Evolutionary conservation across 2,797 vertebrate species (phyloP), one percentile per base, ranked within the genome.

Genomic region (Hydrocynus forskahlii): DNA sequence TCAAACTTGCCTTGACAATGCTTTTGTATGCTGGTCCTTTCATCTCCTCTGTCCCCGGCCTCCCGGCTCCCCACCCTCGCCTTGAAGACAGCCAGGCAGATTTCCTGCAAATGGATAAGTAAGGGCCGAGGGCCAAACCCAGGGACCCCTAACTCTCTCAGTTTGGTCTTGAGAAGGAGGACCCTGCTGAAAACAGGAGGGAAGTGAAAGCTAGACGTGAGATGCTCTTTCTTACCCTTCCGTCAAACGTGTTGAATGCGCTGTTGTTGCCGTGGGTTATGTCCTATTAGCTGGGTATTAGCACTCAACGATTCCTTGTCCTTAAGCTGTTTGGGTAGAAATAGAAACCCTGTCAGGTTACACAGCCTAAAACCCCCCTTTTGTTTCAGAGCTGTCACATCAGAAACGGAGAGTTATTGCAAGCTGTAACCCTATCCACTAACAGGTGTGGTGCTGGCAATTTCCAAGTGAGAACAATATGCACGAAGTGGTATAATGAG

Each of bases 321-420:
- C 82, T 86, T 84, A 86, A 87, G 87, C 86, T 85, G 83, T 88
- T 89, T 90, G 82, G 75, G 84, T 87, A 88, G 87, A 87, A 90
- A 89, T 79, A 81, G 84, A 89, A 87, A 86, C 87, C 88, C 74
- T 86, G 87, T 87, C 86, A 83, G 78, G 85, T 86, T 88, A 84
- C 84, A 86, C 72, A 63, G 85, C 79, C 81, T 81, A 80, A 83
- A 80, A 85, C 60, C 77, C 76, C 77, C 76, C 82, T 79, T 67
- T 87, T 89, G 79, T 89, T 87, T 85, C 83, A 73, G 85, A 86
- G 85, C 82, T 86, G 83, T 87, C 87, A 86, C 75, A 90, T 89
- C 86, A 88, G 91, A 91, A 91, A 87, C 84, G 83, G 89, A 88
- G 84, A 90, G 88, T 91, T 89, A 90, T 86, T 86, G 87, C 77